Conservation (phyloP, 2,113 vertebrate species). For the Paradoxurus hermaphroditus region DNA sequence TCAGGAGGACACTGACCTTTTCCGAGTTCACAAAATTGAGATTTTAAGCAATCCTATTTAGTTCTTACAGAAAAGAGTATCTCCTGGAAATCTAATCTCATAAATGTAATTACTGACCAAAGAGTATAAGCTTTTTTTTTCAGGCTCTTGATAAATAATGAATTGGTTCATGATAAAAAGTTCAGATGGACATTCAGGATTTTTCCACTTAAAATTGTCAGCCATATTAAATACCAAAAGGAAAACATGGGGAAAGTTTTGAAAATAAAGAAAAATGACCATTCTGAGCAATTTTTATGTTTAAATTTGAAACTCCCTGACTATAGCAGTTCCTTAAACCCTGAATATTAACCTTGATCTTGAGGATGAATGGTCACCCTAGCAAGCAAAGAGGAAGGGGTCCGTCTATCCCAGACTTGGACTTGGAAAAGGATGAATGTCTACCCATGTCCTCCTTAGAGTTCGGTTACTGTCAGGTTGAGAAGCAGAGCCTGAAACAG, state of each 20-base stretch:
- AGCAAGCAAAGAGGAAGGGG: background rate
- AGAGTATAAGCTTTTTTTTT: background rate
- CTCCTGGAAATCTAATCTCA: background rate
- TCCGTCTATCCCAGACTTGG: background rate
- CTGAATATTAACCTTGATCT: background rate
- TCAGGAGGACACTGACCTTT: background rate
- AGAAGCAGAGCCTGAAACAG: background rate
- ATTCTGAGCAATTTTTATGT: background rate
- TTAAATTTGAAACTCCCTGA: constrained; percentile 18
- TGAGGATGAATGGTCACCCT: background rate
- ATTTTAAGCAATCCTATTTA: background rate
- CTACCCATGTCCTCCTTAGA: background rate
- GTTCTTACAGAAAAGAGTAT: background rate
- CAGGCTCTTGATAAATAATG: background rate
- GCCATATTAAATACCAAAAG: constrained; percentile 4
- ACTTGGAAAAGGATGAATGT: background rate
- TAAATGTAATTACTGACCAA: background rate
- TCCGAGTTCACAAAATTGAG: background rate
- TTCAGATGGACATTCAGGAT: background rate
- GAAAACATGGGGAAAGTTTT: background rate
- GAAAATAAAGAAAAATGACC: constrained; percentile 24
- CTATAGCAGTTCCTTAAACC: background rate
- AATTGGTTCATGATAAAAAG: background rate
- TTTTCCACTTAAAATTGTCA: background rate
- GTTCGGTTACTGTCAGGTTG: background rate